Percentiles rank a stretch among this genome's conserved stretches.
phyloP scores from a whole-genome alignment of 1,140 invertebrate species.

The Chelonus insularis region DNA sequence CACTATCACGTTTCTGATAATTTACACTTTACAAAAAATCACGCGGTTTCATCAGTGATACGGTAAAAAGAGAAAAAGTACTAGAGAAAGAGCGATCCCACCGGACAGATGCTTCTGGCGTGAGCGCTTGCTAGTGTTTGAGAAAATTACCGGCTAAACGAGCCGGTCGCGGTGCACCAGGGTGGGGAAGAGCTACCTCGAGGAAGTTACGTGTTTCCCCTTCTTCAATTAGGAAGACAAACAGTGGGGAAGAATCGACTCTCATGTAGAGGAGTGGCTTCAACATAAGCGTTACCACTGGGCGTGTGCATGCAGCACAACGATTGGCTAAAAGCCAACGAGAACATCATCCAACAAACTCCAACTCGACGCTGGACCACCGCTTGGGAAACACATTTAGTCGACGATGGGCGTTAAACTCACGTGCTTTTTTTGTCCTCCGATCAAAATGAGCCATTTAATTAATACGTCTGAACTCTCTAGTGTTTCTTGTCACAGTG shows the following conservation, averaged over 20 bases:
- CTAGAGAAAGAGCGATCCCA: neutral
- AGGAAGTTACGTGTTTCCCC: constrained; percentile 9
- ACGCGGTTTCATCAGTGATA: neutral
- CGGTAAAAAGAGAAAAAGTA: neutral
- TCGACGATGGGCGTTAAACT: constrained; percentile 57
- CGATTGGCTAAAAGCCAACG: constrained; percentile 33
- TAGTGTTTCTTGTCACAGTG: constrained; percentile 39
- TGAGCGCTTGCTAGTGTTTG: constrained; percentile 59
- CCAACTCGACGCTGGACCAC: constrained; percentile 20
- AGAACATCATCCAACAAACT: constrained; percentile 4
- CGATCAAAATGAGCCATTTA: constrained; percentile 60
- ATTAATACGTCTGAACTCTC: constrained; percentile 58
- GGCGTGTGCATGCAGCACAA: constrained; percentile 27
- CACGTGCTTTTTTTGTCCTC: constrained; percentile 33
- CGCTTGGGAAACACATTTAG: constrained; percentile 48
- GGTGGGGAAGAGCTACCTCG: constrained; percentile 22
- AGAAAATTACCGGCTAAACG: constrained; percentile 60
- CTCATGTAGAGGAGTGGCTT: constrained; percentile 36
- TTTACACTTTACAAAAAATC: neutral
- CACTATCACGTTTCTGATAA: neutral
- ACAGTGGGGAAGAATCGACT: constrained; percentile 32
- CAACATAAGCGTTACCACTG: constrained; percentile 35
- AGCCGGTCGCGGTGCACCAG: constrained; percentile 32
- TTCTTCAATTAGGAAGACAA: neutral
- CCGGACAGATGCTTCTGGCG: constrained; percentile 50